These are phyloP conservation scores for Watsonalla cultraria DNA, from an alignment of 2,888 invertebrate genomes.

Conservation along the genomic window DNA sequence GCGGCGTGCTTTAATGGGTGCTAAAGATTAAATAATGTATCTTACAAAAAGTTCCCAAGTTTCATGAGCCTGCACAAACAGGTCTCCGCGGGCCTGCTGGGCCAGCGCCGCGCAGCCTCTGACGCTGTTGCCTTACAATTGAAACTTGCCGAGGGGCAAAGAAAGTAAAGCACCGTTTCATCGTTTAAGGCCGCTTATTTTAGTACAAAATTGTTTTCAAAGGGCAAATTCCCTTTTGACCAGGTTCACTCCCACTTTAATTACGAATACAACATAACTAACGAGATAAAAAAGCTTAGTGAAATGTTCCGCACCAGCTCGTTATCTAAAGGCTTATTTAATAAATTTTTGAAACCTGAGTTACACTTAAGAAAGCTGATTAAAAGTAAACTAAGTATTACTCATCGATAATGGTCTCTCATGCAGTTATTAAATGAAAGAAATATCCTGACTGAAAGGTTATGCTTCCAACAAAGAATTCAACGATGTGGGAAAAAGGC, in stretches of 20 bases:
- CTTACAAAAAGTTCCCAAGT: slow-evolving; percentile 56
- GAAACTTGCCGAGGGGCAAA: slow-evolving; percentile 46
- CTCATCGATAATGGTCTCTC: no score
- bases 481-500: neutral
- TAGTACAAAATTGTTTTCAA: slow-evolving; percentile 44
- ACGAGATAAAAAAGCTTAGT: slow-evolving; percentile 10
- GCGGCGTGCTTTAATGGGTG: slow-evolving; percentile 57
- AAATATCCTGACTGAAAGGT: neutral
- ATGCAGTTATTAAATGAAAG: neutral
- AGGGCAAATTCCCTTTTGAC: slow-evolving; percentile 36
- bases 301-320: neutral
- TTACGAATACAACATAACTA: slow-evolving; percentile 12
- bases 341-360: neutral
- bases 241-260: slow-evolving; percentile 23
- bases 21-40: slow-evolving; percentile 71
- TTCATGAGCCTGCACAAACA: slow-evolving; percentile 53
- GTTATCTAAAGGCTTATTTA: neutral
- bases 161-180: slow-evolving; percentile 42
- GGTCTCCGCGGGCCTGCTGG: slow-evolving; percentile 34
- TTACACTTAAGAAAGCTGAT: neutral
- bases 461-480: neutral
- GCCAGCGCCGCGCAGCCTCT: slow-evolving; percentile 14
- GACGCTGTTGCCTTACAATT: slow-evolving; percentile 39
- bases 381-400: no score
- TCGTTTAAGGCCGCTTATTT: slow-evolving; percentile 41